Evolutionary conservation across 1,140 invertebrate species (phyloP), one percentile per base, ranked within the genome.

Genomic region (Charaxes varanes): DNA sequence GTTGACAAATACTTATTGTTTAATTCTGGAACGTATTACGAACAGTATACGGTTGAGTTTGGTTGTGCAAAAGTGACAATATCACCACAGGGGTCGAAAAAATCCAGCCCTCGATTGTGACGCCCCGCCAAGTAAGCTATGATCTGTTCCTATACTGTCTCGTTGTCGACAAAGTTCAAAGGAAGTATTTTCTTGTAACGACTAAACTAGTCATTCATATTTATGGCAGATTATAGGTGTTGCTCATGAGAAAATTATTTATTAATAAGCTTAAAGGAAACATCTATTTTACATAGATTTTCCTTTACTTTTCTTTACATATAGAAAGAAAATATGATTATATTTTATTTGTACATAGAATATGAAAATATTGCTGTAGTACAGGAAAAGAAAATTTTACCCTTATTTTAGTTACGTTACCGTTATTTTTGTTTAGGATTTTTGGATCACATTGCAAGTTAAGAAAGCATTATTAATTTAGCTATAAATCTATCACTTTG

Each of bases 121-220:
- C 78, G 68, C 78, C 78, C 74, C 74, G 71, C 61, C 65, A 70
- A 79, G 78, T 76, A 68, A 72, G 71, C 78, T 74, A 76, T 76
- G 71, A 77, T 82, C 70, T 73, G 67, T 69, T 77, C 56, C 61
- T 71, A 60, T 58, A 62, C 52, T 63, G 55, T 65, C 52, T 53
- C 55, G 74, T 65, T 56, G 55, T 48, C 12, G 56, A n/a, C 19
- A 14, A 31, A 40, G 27, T 30, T 23, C n/a, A n/a, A n/a, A 8
- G 13, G 10, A 31, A 40, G 21, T 22, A 31, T 8, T 3, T 6
- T 19, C 5, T 31, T 22, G 4, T 17, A 31, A 3, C n/a, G n/a
- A 17, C 28, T 17, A 8, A 31, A 17, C 6, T 17, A 14, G 28
- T 2, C 2, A 8, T 31, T 31, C 6, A 6, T 31, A 13, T 8